These are phyloP conservation scores for Trichogramma dendrolimi DNA, from an alignment of 2,888 invertebrate genomes.

Conservation along the genomic window DNA sequence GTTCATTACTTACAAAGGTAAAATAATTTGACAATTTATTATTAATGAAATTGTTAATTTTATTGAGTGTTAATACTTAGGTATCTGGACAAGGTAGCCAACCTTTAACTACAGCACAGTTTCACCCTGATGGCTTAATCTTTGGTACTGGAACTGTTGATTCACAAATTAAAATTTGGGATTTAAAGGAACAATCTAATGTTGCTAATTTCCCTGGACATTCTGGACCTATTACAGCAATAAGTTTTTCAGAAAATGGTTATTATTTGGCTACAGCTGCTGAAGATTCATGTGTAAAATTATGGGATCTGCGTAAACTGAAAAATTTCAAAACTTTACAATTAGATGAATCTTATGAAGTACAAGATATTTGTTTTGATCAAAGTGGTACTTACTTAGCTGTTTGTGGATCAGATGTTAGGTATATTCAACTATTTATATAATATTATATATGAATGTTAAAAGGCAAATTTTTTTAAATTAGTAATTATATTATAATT, in stretches of 20 bases:
- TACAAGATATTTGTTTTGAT: conserved; percentile 92
- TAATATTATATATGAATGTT: too few species aligned
- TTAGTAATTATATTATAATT: background rate
- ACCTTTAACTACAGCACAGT: conserved; percentile 89
- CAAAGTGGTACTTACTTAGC: conserved; percentile 97
- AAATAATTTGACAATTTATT: background rate
- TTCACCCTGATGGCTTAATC: conserved; percentile 98
- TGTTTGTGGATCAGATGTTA: conserved; percentile 91
- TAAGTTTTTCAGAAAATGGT: conserved; percentile 99
- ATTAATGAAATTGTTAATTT: background rate
- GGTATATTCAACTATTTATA: conserved; percentile 55
- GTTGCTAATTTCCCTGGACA: conserved; percentile 98
- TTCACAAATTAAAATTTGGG: conserved; percentile 98
- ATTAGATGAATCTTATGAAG: conserved; percentile 87
- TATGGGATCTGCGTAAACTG: conserved; percentile 98
- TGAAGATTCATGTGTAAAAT: conserved; percentile 92
- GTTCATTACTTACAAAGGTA: conserved; percentile 86
- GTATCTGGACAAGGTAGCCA: conserved; percentile 52
- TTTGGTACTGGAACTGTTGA: conserved; percentile 95
- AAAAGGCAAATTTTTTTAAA: too few species aligned
- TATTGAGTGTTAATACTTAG: conserved; percentile 34
- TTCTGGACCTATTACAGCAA: conserved; percentile 89
- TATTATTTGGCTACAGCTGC: conserved; percentile 98
- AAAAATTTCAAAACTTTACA: conserved; percentile 97
- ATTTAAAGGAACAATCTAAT: conserved; percentile 94